Evolutionary conservation across 2,888 invertebrate genomes (phyloP).

Genomic region (Ischnus inquisitorius): DNA sequence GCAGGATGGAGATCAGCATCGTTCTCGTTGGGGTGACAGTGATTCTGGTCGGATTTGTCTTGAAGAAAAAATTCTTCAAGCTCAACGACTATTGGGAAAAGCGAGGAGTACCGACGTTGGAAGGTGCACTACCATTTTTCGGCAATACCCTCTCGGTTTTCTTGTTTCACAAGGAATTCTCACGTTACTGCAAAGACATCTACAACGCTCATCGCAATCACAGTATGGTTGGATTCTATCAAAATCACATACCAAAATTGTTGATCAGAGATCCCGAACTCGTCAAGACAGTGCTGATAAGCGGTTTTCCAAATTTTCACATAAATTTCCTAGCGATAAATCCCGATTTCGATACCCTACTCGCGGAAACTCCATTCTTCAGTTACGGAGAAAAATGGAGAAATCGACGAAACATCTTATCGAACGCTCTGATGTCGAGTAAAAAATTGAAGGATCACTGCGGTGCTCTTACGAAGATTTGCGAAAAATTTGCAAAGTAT

Average conservation of each 20-base stretch:
- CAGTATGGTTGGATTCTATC: slow-evolving; percentile 77
- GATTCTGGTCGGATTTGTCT: background rate
- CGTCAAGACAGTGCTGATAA: slow-evolving; percentile 75
- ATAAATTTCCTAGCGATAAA: slow-evolving; percentile 67
- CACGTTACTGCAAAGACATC: slow-evolving; percentile 40
- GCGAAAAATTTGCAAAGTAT: slow-evolving; percentile 72
- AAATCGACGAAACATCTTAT: slow-evolving; percentile 46
- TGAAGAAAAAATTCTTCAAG: slow-evolving; percentile 27
- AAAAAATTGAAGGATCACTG: slow-evolving; percentile 73
- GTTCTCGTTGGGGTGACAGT: background rate
- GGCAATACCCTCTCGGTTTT: slow-evolving; percentile 71
- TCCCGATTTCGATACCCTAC: slow-evolving; percentile 72
- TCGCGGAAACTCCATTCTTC: slow-evolving; percentile 78
- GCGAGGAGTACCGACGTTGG: background rate
- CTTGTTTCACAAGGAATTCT: slow-evolving; percentile 18
- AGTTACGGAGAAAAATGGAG: slow-evolving; percentile 75
- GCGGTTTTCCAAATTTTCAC: slow-evolving; percentile 76
- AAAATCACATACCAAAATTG: slow-evolving; percentile 69
- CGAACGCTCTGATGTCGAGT: slow-evolving; percentile 51
- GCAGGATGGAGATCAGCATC: background rate
- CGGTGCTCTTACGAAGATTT: slow-evolving; percentile 70
- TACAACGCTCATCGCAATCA: slow-evolving; percentile 65
- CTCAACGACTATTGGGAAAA: slow-evolving; percentile 69
- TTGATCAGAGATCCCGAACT: slow-evolving; percentile 77
- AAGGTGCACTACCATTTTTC: slow-evolving; percentile 67